Base-by-base conservation (phyloP, 2,888 invertebrate genomes). In the Chirona hameri region DNA sequence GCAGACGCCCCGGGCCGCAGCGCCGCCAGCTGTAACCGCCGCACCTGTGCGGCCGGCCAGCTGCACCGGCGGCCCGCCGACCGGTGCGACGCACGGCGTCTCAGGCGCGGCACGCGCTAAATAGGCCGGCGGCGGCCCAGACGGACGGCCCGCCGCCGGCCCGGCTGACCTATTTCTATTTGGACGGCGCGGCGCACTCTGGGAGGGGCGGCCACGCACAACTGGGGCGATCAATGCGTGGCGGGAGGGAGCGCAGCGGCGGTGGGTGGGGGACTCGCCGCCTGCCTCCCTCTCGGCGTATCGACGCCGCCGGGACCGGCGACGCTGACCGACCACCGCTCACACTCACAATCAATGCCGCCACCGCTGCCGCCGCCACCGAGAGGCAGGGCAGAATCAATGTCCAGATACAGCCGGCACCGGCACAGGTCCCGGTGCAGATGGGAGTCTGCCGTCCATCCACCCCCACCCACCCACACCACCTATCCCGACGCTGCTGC, bases 171-270 rank as follows among this genome's bases (percentile, higher is more conserved):
- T 76, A 76, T 46, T 46, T 76, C 76, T 24, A 39, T 39, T 27
- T n/a, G 31, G 72, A 3, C 69, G 14, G 76, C 24, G 39, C 39
- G 72, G 52, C 60, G 60, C 60, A 60, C 76, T 9, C 76, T 24
- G 76, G 76, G 39, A 76, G 76, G 76, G 76, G 76, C 29, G 39
- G 9, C 76, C 76, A 76, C 76, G 76, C 76, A 76, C 76, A 72
- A 31, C 72, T 72, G 72, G 29, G 72, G 10, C 72, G 72, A 72
- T 72, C 72, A 72, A 72, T 72, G 72, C n/a, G n/a, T 24, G n/a
- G n/a, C 65, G 65, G 65, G 65, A 65, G n/a, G 65, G 24, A 60
- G 60, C 60, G 24, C 27, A 29, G 27, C 69, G 27, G 18, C 72
- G 14, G 72, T 72, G 72, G 72, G 72, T 31, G 72, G 65, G 72